Percentiles rank a stretch among this genome's conserved stretches.
Evolutionary conservation across 2,113 vertebrate species (phyloP).

Genomic region (Vanacampus margaritifer): DNA sequence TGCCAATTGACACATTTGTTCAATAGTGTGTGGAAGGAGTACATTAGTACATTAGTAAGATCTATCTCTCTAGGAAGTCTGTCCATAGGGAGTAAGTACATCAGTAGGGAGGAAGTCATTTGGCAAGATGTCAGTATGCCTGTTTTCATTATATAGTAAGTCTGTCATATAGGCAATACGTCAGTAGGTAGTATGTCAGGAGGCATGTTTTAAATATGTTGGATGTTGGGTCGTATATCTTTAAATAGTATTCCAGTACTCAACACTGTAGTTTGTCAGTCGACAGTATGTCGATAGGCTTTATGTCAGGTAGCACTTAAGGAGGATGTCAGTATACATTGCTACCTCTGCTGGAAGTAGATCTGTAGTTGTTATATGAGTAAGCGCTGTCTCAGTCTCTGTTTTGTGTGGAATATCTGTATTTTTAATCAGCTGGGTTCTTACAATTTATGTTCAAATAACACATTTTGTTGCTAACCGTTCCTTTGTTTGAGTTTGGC

Average conservation of each 20-base stretch:
- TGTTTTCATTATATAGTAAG: neutral
- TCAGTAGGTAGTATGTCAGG: no score
- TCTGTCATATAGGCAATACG: neutral
- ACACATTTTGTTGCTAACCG: no score
- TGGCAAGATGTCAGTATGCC: neutral
- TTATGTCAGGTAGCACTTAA: neutral
- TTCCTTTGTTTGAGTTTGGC: no score
- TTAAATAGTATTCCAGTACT: neutral
- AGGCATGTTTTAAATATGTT: neutral
- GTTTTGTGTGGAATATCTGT: no score
- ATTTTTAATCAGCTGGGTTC: no score
- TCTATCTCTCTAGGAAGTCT: neutral
- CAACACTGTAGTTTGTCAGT: neutral
- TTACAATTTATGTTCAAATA: no score
- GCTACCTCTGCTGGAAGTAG: neutral
- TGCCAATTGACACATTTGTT: neutral
- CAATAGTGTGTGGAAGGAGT: neutral
- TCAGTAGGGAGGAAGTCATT: neutral
- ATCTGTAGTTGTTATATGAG: neutral
- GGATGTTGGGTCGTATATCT: neutral
- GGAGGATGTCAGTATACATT: neutral
- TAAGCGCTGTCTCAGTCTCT: no score
- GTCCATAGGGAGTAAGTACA: neutral
- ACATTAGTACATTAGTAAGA: neutral
- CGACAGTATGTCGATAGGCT: neutral